These are phyloP conservation scores for Arothron firmamentum DNA, from an alignment of 2,113 vertebrate genomes.

Conservation along the genomic window DNA sequence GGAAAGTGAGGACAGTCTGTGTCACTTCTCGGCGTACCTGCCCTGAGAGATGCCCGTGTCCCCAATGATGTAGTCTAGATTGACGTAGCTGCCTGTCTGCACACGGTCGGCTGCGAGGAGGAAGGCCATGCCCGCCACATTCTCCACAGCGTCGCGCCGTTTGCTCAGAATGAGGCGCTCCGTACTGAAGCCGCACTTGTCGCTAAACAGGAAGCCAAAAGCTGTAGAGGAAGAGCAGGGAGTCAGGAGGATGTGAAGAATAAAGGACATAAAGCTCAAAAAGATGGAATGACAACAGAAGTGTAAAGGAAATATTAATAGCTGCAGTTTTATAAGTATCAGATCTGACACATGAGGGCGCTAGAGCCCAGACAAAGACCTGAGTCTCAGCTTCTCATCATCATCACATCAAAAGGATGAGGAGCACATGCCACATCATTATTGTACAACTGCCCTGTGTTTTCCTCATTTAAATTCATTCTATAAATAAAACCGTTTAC, in stretches of 20 bases:
- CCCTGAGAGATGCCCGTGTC: conserved; percentile 88
- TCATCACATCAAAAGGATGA: background rate
- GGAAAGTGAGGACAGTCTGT: background rate
- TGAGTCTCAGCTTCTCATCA: no score
- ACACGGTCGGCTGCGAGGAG: conserved; percentile 86
- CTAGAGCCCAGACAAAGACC: conserved; percentile 5
- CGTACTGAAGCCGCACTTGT: conserved; percentile 89
- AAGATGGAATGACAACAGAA: background rate
- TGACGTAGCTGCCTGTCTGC: conserved; percentile 86
- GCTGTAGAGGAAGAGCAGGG: conserved; percentile 67
- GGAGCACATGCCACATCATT: background rate
- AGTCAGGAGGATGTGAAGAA: background rate
- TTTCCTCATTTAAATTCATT: conserved; percentile 19
- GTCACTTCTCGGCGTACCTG: conserved; percentile 51
- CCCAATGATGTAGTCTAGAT: conserved; percentile 90
- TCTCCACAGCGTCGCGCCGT: conserved; percentile 85
- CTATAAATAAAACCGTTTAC: conserved; percentile 60
- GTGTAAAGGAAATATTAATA: no score
- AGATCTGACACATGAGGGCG: conserved; percentile 52
- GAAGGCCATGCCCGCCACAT: conserved; percentile 82
- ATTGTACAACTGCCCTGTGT: conserved; percentile 1
- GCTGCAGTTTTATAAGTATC: background rate
- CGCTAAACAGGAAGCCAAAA: conserved; percentile 91
- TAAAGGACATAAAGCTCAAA: background rate
- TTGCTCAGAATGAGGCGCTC: conserved; percentile 84